Conservation (phyloP, 2,888 invertebrate species). For the Tubulanus polymorphus region DNA sequence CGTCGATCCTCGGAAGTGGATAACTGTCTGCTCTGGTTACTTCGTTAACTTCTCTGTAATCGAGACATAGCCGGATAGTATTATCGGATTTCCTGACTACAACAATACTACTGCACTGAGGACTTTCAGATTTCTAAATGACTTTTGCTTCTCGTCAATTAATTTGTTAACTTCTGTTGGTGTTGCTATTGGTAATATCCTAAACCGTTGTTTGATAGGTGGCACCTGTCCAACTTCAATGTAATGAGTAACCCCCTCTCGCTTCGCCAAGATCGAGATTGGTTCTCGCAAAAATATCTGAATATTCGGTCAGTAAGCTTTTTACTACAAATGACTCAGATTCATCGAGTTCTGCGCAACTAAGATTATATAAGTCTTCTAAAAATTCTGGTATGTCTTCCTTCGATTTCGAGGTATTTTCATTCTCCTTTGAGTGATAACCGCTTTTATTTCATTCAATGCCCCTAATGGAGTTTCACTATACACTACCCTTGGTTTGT, state of each 20-base stretch:
- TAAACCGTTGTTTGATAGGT: background rate
- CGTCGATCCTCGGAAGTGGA: too few species aligned
- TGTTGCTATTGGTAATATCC: background rate
- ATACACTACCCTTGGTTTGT: too few species aligned
- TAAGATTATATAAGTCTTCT: too few species aligned
- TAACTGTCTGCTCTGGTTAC: too few species aligned
- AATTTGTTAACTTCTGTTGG: background rate
- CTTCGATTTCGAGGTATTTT: too few species aligned
- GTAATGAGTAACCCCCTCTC: background rate
- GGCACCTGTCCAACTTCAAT: background rate
- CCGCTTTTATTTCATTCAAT: too few species aligned
- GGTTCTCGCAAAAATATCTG: background rate
- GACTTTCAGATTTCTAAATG: background rate
- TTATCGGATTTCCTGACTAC: background rate
- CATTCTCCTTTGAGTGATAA: too few species aligned
- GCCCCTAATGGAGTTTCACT: too few species aligned
- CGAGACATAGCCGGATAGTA: background rate
- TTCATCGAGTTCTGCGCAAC: too few species aligned
- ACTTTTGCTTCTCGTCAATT: background rate
- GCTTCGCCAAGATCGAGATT: background rate
- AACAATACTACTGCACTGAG: background rate
- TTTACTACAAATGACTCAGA: too few species aligned
- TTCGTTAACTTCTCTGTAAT: too few species aligned
- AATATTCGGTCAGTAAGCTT: background rate
- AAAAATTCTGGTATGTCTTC: too few species aligned